Evolutionary conservation across 2,113 vertebrate species (phyloP).

Genomic region (Protomyctophum bolini): DNA sequence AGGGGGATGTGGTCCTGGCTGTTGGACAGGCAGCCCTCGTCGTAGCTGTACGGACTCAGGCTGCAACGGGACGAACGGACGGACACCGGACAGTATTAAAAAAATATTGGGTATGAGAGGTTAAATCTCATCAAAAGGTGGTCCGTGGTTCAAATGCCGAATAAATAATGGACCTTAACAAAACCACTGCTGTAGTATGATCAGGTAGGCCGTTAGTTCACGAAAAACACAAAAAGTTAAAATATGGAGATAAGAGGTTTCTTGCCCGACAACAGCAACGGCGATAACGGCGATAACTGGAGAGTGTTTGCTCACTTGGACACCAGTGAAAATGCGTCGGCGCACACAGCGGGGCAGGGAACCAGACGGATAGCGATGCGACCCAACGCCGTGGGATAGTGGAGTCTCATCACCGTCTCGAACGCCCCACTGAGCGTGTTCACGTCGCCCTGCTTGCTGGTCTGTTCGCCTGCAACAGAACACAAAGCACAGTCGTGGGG

Average conservation of each 20-base stretch:
- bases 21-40: conserved; percentile 93
- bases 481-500: neutral
- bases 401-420: conserved; percentile 93
- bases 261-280: too few relatives aligned
- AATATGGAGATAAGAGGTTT: too few relatives aligned
- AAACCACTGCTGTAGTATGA: too few relatives aligned
- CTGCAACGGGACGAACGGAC: conserved; percentile 67
- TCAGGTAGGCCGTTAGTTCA: too few relatives aligned
- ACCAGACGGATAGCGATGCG: conserved; percentile 90
- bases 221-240: too few relatives aligned
- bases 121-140: too few relatives aligned
- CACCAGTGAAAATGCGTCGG: conserved; percentile 92
- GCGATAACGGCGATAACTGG: neutral
- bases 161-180: too few relatives aligned
- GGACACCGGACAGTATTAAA: neutral
- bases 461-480: conserved; percentile 84
- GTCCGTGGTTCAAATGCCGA: too few relatives aligned
- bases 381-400: conserved; percentile 91
- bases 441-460: conserved; percentile 92
- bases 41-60: conserved; percentile 94
- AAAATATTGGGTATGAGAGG: too few relatives aligned
- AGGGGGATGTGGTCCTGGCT: conserved; percentile 98
- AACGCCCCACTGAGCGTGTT: conserved; percentile 92
- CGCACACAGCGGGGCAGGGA: conserved; percentile 94
- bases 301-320: conserved; percentile 82